Evolutionary conservation across 1,140 invertebrate species (phyloP), one percentile per base, ranked within the genome.

Genomic region (Ceratina japonica): DNA sequence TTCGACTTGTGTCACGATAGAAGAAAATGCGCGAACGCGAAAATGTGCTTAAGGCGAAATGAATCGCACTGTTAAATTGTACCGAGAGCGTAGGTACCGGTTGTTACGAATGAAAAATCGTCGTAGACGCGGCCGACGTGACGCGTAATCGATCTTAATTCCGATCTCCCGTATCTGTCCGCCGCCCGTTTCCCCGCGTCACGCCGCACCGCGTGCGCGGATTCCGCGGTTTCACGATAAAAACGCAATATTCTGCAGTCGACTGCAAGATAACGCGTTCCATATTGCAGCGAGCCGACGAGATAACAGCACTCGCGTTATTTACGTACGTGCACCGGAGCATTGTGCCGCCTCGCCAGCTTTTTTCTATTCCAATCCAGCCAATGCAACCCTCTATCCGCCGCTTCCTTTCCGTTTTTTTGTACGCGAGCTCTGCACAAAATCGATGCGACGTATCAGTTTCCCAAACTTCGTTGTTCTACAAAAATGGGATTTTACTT

Each of bases 81-180:
- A 44, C 37, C 37, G 10, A 8, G 5, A 44, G 65, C 72, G 54
- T 59, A 71, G 52, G 68, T 31, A 69, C 82, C 72, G 12, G 16
- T 59, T 20, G 58, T 70, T 27, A 20, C 52, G 31, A 54, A 20
- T 68, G 70, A 62, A 69, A 76, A 68, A 24, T 78, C 64, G 54
- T 37, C 49, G 20, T 58, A 65, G 59, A 61, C 44, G 24, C 44
- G 54, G 22, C n/a, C 49, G 49, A 63, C 58, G 56, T 49, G 22
- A 27, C 70, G 52, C 44, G 77, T 84, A 84, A 84, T 84, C 82
- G 81, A 84, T 84, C 81, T 84, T 84, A 84, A 83, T 84, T 75
- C 81, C 72, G 68, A 64, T 84, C 69, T 75, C 49, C n/a, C 62
- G 65, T 72, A 73, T 66, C 44, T 80, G n/a, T 22, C 10, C 10